Conservation (phyloP, 2,797 vertebrate species). For the Epinephelus coioides region DNA sequence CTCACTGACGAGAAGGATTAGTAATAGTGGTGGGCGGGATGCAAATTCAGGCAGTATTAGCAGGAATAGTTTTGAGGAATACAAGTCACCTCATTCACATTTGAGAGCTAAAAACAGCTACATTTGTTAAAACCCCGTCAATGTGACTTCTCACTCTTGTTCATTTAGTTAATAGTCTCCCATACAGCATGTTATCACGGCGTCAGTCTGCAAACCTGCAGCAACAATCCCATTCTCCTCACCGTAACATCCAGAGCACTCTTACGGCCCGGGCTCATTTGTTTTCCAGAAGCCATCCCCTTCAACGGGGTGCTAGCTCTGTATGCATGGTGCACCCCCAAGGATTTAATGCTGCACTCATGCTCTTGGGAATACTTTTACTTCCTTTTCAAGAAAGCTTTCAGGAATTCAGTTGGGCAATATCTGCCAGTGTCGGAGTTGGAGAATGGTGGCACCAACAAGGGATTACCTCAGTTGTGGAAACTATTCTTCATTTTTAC, state of each 20-base stretch:
- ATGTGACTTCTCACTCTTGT: conserved; percentile 46
- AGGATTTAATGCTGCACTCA: conserved; percentile 1
- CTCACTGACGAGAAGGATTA: conserved; percentile 7
- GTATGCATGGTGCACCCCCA: not conserved
- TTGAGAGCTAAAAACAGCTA: conserved; percentile 11
- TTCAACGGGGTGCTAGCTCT: not conserved
- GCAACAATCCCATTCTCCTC: conserved; percentile 3
- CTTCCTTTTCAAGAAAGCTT: not conserved
- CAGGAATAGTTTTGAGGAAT: not conserved
- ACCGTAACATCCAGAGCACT: not conserved
- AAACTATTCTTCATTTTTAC: not conserved
- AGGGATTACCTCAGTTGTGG: conserved; percentile 8
- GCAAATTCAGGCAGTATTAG: conserved; percentile 49
- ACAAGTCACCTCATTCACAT: conserved; percentile 36
- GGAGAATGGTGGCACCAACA: conserved; percentile 4
- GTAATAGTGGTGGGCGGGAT: not conserved
- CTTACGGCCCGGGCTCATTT: conserved; percentile 1
- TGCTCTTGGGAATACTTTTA: not conserved
- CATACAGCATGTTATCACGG: not conserved
- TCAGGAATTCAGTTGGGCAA: conserved; percentile 16
- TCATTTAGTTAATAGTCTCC: conserved; percentile 2
- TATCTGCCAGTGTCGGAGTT: not conserved
- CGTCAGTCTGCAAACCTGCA: conserved; percentile 2
- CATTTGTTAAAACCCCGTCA: conserved; percentile 30
- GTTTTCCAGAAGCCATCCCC: conserved; percentile 29